Evolutionary conservation across 2,888 invertebrate genomes (phyloP), one percentile per base, ranked within the genome.

Genomic region (Cheilosia variabilis): DNA sequence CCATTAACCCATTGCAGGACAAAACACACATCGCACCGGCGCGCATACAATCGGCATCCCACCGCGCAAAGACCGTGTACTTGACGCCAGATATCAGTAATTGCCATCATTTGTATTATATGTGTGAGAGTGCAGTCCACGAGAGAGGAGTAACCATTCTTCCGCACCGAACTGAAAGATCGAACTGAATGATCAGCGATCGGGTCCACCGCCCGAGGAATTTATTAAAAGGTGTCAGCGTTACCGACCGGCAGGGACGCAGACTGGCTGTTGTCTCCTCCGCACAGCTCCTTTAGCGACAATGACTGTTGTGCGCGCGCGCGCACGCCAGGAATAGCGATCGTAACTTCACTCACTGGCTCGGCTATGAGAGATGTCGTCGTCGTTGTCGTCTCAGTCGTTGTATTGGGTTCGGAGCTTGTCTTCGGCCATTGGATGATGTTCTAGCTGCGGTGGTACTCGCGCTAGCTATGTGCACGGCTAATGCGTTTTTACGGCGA

Each of bases 41-140:
- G 52, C 15, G 27, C 52, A 52, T 52, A 60, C 55, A 62, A 86
- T 76, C 65, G 76, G 66, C 81, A 81, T 82, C 82, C 73, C 62
- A 78, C 72, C 68, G 78, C 73, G 73, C 47, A 73, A 65, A 58
- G 82, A 87, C 69, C 82, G 75, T 87, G 82, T 81, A 73, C 73
- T 82, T 87, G 87, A 87, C 87, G 87, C 87, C 87, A 87, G 81
- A 87, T 78, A 87, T 82, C 87, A 78, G 87, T 87, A 87, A 87
- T 87, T 87, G 87, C 87, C 81, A 82, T 82, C 87, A 87, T 87
- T 87, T 87, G 87, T 87, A 81, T 68, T 73, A 73, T 82, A 57
- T 78, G 73, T 72, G 77, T 68, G 81, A 77, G 80, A 72, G 81
- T 71, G 69, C 17, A 24, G 78, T 68, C 62, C 43, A 47, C 34